Evolutionary conservation across 2,797 vertebrate genomes (phyloP), one percentile per base, ranked within the genome.

Genomic region (Hoplostethus mediterraneus): DNA sequence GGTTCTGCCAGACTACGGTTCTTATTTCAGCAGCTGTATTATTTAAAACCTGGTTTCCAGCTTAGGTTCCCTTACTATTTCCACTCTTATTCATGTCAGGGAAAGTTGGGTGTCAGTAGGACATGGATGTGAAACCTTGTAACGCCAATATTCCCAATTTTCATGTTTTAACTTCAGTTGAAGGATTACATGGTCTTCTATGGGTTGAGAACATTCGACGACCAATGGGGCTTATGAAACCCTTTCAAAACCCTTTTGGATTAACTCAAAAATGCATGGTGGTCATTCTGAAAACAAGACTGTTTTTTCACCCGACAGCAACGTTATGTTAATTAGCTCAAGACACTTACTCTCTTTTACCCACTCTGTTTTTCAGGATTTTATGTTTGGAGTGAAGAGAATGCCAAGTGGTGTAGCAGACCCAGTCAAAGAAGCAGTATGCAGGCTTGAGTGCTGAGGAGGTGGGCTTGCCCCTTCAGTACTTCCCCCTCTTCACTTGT

Each of bases 401-500:
- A 82, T 79, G 73, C 36, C 7, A 58, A 62, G 36, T 8, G 31
- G 33, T 36, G 25, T 25, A 9, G 16, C 42, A 5, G 1, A 63
- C 57, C 17, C 17, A 69, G 57, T 55, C 38, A 30, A 67, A 53
- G 28, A 69, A 53, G 56, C 57, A 67, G 38, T 33, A 87, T 89
- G 79, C 63, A 79, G 33, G 51, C 77, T 69, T 91, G 74, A 91
- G 58, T 17, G 16, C 71, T 72, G 73, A 87, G 60, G 71, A 83
- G 9, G 51, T 82, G 71, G 75, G 65, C 33, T 56, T 45, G 33
- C 11, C 56, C 38, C 31, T 8, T 25, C 17, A n/a, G 13, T 44
- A n/a, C 55, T 63, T 62, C 47, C 58, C 17, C 63, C 16, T 67
- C 36, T 40, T 49, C 30, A 31, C 55, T 57, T 42, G 25, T 57